These are phyloP conservation scores for Notothenia coriiceps DNA, from an alignment of 2,113 vertebrate genomes.

Conservation along the genomic window DNA sequence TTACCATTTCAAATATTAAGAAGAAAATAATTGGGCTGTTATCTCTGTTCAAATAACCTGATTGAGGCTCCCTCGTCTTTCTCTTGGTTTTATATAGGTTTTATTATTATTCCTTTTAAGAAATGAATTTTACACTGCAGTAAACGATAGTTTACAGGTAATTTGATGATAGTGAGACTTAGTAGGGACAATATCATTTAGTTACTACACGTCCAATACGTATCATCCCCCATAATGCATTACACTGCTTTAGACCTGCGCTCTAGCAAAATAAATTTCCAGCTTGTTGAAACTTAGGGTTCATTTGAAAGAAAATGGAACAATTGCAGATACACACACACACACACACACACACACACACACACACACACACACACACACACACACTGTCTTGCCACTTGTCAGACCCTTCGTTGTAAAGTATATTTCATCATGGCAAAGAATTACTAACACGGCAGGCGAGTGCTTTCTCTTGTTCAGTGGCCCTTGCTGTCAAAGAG, in stretches of 20 bases:
- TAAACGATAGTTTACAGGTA: neutral
- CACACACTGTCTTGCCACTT: slow-evolving; percentile 35
- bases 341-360: slow-evolving; percentile 1
- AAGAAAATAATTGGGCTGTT: neutral
- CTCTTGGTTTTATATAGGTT: neutral
- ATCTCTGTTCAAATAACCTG: neutral
- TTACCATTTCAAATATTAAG: neutral
- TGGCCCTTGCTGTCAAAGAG: slow-evolving; percentile 50
- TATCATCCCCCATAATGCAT: neutral
- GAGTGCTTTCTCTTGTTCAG: slow-evolving; percentile 74
- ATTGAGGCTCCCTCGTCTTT: neutral
- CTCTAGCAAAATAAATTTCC: neutral
- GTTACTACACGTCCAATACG: neutral
- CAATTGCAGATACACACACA: neutral
- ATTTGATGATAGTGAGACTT: neutral
- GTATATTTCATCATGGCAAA: slow-evolving; percentile 65
- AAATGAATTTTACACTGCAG: neutral
- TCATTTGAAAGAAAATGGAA: slow-evolving; percentile 16
- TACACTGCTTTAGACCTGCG: neutral
- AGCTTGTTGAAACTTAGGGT: neutral
- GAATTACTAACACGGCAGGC: slow-evolving; percentile 44
- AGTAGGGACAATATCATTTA: neutral
- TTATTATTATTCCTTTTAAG: no score
- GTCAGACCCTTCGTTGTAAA: slow-evolving; percentile 37
- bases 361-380: slow-evolving; percentile 15